Base-by-base conservation (phyloP, 1,140 invertebrate species). In the Drosophila lacertosa region DNA sequence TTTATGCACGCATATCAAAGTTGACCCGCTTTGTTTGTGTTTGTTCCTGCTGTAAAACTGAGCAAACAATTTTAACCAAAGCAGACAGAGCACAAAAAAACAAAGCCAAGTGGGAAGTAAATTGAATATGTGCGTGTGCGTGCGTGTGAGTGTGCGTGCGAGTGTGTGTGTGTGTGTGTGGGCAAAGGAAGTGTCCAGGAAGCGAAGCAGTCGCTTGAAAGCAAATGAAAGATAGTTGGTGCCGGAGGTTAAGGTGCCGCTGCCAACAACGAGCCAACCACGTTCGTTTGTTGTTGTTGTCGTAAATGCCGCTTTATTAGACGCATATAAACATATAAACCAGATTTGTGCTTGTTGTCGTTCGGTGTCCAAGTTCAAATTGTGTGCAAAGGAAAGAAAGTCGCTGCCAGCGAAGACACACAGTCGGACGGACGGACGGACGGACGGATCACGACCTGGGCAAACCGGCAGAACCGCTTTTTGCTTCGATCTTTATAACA, bases 371-470 rank as follows among this genome's bases (percentile, higher is more conserved):
- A 86, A 86, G 81, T 86, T 86, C 81, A 86, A 88, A 86, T 88
- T 79, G 77, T 79, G 77, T 82, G 82, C 74, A 66, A 86, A 86
- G 81, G 81, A 86, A 86, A 81, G 82, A 88, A 88, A 88, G 83
- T 76, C 76, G 50, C 33, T 24, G 48, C 11, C 50, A 45, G 77
- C 64, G 26, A 65, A 57, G 51, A 50, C 59, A 47, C 1, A 29
- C 26, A 7, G 24, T 58, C 60, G 62, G 65, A 51, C 59, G 54
- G 7, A 29, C 26, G 24, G 24, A 62, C 60, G 62, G 65, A 51
- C 9, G 35, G 50, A 63, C 45, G 51, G 67, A 86, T 84, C 80
- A 80, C 80, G 68, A 86, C 81, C 81, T 75, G 81, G 82, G 77
- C 77, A 86, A 86, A 86, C 81, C 82, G 81, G 81, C 81, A 86